Percentiles rank a stretch among this genome's conserved stretches.
Evolutionary conservation across 2,797 vertebrate genomes (phyloP).

Genomic region (Danionella dracula): DNA sequence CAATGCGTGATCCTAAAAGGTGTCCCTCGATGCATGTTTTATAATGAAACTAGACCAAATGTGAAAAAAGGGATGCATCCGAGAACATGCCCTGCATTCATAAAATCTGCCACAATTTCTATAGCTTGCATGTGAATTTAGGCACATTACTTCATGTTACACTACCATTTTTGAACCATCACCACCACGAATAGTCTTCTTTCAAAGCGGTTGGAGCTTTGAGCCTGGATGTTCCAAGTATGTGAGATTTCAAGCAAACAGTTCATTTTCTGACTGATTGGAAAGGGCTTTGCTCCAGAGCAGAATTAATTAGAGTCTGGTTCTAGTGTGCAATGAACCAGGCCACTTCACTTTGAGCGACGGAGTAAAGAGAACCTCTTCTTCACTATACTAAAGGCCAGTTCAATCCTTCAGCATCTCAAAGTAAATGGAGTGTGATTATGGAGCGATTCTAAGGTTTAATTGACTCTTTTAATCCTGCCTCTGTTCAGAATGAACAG

Average conservation of each 20-base stretch:
- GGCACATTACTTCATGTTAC: too few relatives aligned
- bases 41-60: not conserved
- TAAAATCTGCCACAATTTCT: too few relatives aligned
- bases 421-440: not conserved
- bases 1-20: too few relatives aligned
- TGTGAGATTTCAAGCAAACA: slow-evolving; percentile 7
- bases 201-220: slow-evolving; percentile 3
- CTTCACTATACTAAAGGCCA: not conserved
- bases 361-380: not conserved
- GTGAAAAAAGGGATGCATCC: not conserved
- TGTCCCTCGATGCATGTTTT: not conserved
- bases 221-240: not conserved
- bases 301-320: slow-evolving; percentile 9
- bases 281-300: not conserved
- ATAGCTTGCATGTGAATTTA: too few relatives aligned
- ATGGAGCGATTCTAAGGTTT: not conserved
- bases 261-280: slow-evolving; percentile 3
- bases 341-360: not conserved
- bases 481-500: not conserved
- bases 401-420: not conserved
- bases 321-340: not conserved
- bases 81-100: not conserved
- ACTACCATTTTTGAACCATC: not conserved
- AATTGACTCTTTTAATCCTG: not conserved
- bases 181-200: slow-evolving; percentile 11